Conservation (phyloP, 2,888 invertebrate species). For the Dynastes hyllus region DNA sequence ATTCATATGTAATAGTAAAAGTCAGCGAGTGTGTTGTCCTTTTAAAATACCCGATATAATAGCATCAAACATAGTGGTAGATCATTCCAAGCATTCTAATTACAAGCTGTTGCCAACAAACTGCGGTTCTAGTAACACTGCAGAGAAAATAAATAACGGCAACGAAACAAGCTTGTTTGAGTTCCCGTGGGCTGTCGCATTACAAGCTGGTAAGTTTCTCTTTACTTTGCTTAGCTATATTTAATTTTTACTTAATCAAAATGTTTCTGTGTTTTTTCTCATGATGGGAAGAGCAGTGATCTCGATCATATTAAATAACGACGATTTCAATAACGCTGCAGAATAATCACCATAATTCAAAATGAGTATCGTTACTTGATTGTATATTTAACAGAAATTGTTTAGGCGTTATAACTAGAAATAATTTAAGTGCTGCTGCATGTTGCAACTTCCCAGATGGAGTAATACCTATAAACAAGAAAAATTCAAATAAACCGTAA, state of each 20-base stretch:
- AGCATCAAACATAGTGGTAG: constrained; percentile 1
- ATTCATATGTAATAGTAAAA: constrained; percentile 1
- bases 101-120: constrained; percentile 61
- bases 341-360: neutral
- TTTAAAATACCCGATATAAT: constrained; percentile 48
- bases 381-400: too few species aligned
- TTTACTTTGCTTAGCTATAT: neutral
- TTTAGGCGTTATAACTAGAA: too few species aligned
- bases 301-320: too few species aligned
- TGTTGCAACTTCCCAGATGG: too few species aligned
- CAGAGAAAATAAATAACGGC: constrained; percentile 70
- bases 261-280: too few species aligned
- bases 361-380: neutral
- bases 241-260: too few species aligned
- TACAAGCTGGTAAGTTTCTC: constrained; percentile 68
- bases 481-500: too few species aligned
- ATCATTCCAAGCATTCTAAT: constrained; percentile 25
- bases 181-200: constrained; percentile 85
- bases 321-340: neutral
- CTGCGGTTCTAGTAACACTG: constrained; percentile 75
- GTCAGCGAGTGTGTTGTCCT: constrained; percentile 73
- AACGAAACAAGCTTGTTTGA: constrained; percentile 76
- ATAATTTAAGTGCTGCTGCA: too few species aligned
- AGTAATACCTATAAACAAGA: too few species aligned
- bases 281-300: too few species aligned